These are phyloP conservation scores for Chrysemys picta DNA, from an alignment of 2,113 vertebrate genomes.

Conservation along the genomic window DNA sequence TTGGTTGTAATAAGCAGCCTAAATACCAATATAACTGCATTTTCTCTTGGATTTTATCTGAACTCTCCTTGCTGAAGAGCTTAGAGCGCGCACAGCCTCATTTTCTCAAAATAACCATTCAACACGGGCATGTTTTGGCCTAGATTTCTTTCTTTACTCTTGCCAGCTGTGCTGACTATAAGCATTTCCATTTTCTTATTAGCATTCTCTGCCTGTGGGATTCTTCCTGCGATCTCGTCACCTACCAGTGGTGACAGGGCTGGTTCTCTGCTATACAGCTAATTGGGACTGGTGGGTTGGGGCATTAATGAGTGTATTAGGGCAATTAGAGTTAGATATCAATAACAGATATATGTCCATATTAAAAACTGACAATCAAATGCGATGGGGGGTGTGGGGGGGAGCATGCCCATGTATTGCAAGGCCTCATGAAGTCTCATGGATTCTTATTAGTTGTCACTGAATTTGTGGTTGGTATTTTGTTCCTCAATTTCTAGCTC, in stretches of 20 bases:
- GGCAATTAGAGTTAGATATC: constrained; percentile 32
- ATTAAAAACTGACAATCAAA: not conserved
- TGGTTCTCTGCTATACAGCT: not conserved
- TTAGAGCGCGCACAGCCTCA: not conserved
- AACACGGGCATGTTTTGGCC: not conserved
- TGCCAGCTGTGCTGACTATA: not conserved
- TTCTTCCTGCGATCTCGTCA: not conserved
- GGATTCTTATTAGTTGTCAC: not conserved
- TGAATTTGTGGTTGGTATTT: not conserved
- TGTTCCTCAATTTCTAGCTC: not conserved
- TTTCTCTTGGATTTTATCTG: not conserved
- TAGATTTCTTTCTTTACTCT: constrained; percentile 23
- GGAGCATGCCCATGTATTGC: not conserved
- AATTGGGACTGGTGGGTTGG: not conserved
- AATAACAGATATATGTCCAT: not conserved
- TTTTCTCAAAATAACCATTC: constrained; percentile 32
- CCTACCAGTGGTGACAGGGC: not conserved
- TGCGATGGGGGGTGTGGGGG: not conserved
- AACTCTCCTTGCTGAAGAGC: constrained; percentile 25
- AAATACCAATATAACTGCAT: not conserved
- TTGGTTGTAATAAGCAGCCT: not conserved
- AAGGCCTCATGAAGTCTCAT: not conserved
- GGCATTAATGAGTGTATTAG: not conserved
- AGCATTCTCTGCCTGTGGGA: not conserved
- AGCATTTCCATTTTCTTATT: not conserved